Evolutionary conservation across 2,113 vertebrate genomes (phyloP).

Genomic region (Archocentrus centrarchus): DNA sequence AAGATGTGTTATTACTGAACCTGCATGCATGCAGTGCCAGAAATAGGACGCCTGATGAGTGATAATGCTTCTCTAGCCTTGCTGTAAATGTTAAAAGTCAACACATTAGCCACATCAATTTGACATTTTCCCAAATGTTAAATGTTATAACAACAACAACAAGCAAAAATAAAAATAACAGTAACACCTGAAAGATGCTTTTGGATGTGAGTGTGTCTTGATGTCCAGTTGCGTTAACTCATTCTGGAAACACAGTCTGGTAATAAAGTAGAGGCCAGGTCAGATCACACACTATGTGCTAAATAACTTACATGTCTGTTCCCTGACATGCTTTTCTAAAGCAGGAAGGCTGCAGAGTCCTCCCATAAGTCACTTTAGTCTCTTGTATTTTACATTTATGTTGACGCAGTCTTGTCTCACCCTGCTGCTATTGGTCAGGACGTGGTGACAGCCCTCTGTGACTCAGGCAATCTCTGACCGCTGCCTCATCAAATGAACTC

Average conservation of each 20-base stretch:
- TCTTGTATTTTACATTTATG: not conserved
- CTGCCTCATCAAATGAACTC: slow-evolving; percentile 43
- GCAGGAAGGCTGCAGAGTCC: not conserved
- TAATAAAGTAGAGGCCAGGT: not conserved
- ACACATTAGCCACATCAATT: not conserved
- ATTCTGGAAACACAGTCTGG: not conserved
- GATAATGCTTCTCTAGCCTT: not conserved
- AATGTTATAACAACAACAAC: not conserved
- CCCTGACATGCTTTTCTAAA: not conserved
- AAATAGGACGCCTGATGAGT: fast-evolving
- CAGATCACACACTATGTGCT: fast-evolving
- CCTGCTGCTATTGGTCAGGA: slow-evolving; percentile 3
- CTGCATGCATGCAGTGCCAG: not conserved
- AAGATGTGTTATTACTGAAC: not conserved
- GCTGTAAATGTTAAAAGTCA: slow-evolving; percentile 1
- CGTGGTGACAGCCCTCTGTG: slow-evolving; percentile 14
- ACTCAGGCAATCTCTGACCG: slow-evolving; percentile 28
- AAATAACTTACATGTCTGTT: not conserved
- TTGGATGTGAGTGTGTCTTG: not conserved
- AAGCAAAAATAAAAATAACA: fast-evolving
- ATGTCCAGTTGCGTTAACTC: not conserved
- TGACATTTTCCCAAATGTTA: not conserved
- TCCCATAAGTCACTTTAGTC: not conserved
- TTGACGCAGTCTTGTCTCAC: not conserved
- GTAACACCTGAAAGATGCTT: too few relatives aligned